These are phyloP conservation scores for Antechinus flavipes DNA, from an alignment of 2,113 vertebrate species.

Conservation along the genomic window DNA sequence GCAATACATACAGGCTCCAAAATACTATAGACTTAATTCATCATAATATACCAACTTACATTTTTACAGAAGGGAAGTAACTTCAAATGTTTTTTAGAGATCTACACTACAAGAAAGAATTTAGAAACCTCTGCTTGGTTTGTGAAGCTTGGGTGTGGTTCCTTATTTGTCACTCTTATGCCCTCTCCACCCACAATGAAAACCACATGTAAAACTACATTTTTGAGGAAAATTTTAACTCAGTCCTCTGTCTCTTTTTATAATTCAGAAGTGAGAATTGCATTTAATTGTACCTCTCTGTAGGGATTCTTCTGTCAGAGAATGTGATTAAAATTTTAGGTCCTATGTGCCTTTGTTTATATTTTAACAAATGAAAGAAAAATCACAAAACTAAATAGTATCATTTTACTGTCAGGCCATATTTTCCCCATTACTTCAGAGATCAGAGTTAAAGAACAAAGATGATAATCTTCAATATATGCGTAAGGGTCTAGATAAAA, in stretches of 20 bases:
- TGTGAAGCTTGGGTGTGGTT: conserved; percentile 76
- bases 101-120: conserved; percentile 30
- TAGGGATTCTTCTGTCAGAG: conserved; percentile 14
- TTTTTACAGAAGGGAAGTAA: conserved; percentile 53
- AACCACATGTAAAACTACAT: conserved; percentile 73
- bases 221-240: conserved; percentile 56
- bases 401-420: conserved; percentile 31
- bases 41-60: conserved; percentile 27
- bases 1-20: conserved; percentile 54
- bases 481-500: not conserved
- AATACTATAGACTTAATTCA: conserved; percentile 5
- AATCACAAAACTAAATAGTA: conserved; percentile 28
- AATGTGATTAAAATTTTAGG: not conserved
- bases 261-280: conserved; percentile 60
- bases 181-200: conserved; percentile 79
- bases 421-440: not conserved
- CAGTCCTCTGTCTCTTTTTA: not conserved
- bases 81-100: conserved; percentile 54
- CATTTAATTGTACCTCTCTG: not conserved
- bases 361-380: conserved; percentile 56
- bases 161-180: conserved; percentile 73
- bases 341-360: not conserved
- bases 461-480: not conserved
- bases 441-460: conserved; percentile 39
- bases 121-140: conserved; percentile 39